These are phyloP conservation scores for Liasis olivaceus DNA, from an alignment of 2,797 vertebrate genomes.

Conservation along the genomic window DNA sequence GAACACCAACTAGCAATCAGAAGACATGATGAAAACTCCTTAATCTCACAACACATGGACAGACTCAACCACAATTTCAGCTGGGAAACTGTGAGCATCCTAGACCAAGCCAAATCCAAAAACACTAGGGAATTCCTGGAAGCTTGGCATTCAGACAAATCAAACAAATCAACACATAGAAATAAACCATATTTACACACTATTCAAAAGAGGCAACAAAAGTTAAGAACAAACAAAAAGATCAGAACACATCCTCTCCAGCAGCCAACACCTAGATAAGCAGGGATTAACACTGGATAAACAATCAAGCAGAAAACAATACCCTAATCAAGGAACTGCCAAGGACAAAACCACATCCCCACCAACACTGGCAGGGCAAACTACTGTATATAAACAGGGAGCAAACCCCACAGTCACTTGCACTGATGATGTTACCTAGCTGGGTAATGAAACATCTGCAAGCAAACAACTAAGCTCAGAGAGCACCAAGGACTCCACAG, in stretches of 20 bases:
- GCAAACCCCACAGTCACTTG: background rate
- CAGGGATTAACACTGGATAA: background rate
- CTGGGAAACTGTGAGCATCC: background rate
- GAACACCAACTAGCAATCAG: background rate
- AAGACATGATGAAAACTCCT: background rate
- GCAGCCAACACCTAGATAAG: background rate
- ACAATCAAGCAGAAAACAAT: background rate
- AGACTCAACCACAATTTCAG: background rate
- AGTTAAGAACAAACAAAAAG: background rate
- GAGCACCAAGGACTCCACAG: background rate
- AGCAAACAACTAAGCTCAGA: background rate
- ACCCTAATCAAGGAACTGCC: background rate
- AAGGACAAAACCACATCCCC: background rate
- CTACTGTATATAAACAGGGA: background rate
- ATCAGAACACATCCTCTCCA: background rate
- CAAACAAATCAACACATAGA: background rate
- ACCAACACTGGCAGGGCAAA: background rate
- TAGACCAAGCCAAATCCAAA: background rate
- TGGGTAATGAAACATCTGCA: background rate
- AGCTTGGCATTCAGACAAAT: background rate
- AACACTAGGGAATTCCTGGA: background rate
- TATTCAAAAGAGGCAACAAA: background rate
- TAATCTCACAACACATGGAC: background rate
- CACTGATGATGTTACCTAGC: background rate
- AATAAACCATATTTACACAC: background rate